These are phyloP conservation scores for Pagetopsis macropterus DNA, from an alignment of 2,797 vertebrate species.

Conservation along the genomic window DNA sequence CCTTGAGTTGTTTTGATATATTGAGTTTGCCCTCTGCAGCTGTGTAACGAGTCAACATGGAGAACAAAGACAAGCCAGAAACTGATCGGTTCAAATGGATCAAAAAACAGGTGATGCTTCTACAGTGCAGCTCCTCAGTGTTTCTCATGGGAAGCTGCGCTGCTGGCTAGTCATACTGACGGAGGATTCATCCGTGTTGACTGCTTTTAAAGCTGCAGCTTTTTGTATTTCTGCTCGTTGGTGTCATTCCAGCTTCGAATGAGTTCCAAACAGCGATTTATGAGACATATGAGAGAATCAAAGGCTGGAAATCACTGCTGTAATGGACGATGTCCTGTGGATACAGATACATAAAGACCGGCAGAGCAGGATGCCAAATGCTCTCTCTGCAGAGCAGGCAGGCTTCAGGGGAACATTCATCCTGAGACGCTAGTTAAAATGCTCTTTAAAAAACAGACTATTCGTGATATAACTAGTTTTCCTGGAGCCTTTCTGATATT, in stretches of 20 bases:
- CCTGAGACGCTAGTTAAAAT: conserved; percentile 40
- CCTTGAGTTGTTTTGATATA: too few relatives aligned
- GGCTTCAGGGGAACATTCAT: conserved; percentile 50
- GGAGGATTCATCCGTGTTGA: background rate
- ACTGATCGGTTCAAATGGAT: background rate
- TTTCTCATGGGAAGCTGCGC: background rate
- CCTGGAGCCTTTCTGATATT: conserved; percentile 47
- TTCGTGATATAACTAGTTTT: conserved; percentile 48
- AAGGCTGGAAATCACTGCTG: conserved; percentile 49
- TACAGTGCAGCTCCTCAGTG: background rate
- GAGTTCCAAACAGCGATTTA: conserved; percentile 45
- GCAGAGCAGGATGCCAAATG: conserved; percentile 39
- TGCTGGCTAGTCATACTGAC: conserved; percentile 3
- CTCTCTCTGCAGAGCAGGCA: conserved; percentile 44
- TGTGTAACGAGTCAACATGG: background rate
- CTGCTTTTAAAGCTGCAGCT: conserved; percentile 25
- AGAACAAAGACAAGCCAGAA: conserved; percentile 27
- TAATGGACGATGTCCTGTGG: conserved; percentile 54
- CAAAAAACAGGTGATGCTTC: background rate
- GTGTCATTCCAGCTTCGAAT: conserved; percentile 31
- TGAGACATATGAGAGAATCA: conserved; percentile 30
- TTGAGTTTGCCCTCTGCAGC: background rate
- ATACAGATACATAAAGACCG: conserved; percentile 51
- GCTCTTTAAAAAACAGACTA: conserved; percentile 25
- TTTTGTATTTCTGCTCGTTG: conserved; percentile 29